Conservation (phyloP, 2,797 vertebrate genomes). For the Cercopithecus hamlyni region DNA sequence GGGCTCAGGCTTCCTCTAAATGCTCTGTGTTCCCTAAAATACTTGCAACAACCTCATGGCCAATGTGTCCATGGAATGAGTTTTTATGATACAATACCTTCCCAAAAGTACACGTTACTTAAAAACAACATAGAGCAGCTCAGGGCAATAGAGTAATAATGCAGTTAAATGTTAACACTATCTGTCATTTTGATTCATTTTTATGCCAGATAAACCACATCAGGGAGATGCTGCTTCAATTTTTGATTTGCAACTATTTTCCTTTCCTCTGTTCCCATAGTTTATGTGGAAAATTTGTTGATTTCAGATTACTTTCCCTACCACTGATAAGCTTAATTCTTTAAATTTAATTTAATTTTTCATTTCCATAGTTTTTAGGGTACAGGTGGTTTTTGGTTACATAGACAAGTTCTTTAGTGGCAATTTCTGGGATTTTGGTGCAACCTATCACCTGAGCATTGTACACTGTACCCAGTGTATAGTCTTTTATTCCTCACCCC, state of each 20-base stretch:
- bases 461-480: no score
- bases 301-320: background rate
- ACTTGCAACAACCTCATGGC: background rate
- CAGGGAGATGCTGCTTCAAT: background rate
- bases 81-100: background rate
- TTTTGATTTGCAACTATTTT: background rate
- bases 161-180: background rate
- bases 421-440: no score
- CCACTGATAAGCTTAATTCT: background rate
- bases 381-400: no score
- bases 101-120: constrained; percentile 33
- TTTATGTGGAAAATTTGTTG: background rate
- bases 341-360: background rate
- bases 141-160: background rate
- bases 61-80: constrained; percentile 45
- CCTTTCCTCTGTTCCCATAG: background rate
- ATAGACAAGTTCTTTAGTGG: no score
- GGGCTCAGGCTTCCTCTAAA: background rate
- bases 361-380: no score
- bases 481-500: no score
- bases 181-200: background rate
- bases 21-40: constrained; percentile 24
- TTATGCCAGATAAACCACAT: background rate
- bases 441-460: no score
- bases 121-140: constrained; percentile 23